Conservation (phyloP, 2,113 vertebrate genomes). For the Psilopsiagon aymara region DNA sequence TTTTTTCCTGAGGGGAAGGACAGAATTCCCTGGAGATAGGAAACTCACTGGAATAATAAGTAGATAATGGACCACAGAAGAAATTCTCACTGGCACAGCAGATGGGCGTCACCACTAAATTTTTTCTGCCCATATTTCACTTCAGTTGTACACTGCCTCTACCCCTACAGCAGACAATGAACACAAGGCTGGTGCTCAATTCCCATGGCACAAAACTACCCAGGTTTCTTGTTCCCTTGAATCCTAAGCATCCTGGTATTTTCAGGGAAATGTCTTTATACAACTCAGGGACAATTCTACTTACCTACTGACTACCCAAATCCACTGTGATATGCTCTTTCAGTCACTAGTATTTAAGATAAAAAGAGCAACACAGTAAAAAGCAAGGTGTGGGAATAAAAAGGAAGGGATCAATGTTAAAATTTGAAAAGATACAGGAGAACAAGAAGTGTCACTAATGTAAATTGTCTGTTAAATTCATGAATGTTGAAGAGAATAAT, state of each 20-base stretch:
- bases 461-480: not conserved
- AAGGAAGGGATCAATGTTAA: not conserved
- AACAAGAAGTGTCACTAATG: not conserved
- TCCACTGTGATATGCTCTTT: not conserved
- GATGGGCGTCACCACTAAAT: not conserved
- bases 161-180: not conserved
- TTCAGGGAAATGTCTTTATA: not conserved
- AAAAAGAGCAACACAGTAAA: not conserved
- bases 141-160: not conserved
- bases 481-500: not conserved
- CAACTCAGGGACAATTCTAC: not conserved
- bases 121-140: not conserved
- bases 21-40: not conserved
- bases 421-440: not conserved
- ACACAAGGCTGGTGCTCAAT: not conserved
- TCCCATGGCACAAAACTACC: not conserved
- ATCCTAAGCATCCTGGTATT: not conserved
- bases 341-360: not conserved
- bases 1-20: not conserved
- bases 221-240: not conserved
- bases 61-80: not conserved
- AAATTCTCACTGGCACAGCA: not conserved
- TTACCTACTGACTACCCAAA: not conserved
- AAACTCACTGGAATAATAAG: not conserved
- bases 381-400: not conserved